phyloP scores from a whole-genome alignment of 2,113 vertebrate genomes.

The Mesembrinibis cayennensis region DNA sequence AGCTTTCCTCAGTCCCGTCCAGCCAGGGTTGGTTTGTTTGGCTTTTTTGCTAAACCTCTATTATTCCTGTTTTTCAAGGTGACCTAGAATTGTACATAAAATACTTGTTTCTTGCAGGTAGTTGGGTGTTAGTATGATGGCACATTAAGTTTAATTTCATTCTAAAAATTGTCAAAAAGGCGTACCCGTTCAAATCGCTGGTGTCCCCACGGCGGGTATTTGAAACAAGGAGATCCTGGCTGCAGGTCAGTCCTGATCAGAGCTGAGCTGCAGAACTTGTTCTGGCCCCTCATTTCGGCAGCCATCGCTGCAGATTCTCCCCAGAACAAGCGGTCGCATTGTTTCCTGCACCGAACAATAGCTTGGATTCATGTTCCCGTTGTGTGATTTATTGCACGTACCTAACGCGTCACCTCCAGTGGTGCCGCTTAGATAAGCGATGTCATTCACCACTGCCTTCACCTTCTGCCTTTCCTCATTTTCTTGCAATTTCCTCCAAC shows the following conservation, averaged over 20 bases:
- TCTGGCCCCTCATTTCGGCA: not conserved
- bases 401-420: not conserved
- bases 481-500: not conserved
- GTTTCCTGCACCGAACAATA: not conserved
- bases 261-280: not conserved
- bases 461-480: not conserved
- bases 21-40: accelerated
- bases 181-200: accelerated
- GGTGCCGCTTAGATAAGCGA: accelerated
- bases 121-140: no score
- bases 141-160: not conserved
- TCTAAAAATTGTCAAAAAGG: accelerated
- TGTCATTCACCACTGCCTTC: not conserved
- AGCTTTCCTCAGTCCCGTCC: not conserved
- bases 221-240: not conserved
- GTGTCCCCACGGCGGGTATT: accelerated
- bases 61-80: not conserved
- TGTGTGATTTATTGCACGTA: not conserved
- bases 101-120: not conserved
- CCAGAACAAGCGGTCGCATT: accelerated
- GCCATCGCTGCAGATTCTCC: not conserved
- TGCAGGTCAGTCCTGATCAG: not conserved
- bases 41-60: not conserved
- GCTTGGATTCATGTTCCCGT: accelerated
- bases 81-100: not conserved